Percentiles rank a stretch among this genome's conserved stretches.
These are phyloP conservation scores for Collichthys lucidus DNA, from an alignment of 2,113 vertebrate genomes.

Conservation along the genomic window DNA sequence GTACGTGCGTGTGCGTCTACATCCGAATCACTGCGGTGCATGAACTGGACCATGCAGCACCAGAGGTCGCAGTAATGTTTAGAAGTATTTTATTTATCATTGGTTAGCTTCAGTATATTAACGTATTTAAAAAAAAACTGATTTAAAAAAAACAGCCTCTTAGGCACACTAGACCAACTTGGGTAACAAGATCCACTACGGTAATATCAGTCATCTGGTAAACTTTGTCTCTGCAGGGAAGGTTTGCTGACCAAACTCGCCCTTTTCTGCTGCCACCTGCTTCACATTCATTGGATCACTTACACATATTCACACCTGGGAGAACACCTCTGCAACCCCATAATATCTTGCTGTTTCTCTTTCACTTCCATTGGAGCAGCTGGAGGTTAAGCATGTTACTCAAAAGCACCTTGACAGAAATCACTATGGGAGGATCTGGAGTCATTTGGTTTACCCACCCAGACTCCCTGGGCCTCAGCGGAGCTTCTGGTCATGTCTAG, in stretches of 20 bases:
- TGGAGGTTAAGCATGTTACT: constrained; percentile 62
- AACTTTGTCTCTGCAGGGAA: constrained; percentile 42
- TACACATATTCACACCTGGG: constrained; percentile 62
- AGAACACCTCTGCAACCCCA: constrained; percentile 54
- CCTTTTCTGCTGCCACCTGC: constrained; percentile 42
- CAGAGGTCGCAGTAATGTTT: too few relatives aligned
- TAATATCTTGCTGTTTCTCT: constrained; percentile 62
- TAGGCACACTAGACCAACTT: background rate
- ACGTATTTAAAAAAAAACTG: background rate
- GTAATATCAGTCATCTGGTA: constrained; percentile 44
- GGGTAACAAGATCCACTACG: background rate
- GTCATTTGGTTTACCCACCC: constrained; percentile 46
- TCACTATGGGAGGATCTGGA: constrained; percentile 44
- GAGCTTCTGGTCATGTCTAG: constrained; percentile 14
- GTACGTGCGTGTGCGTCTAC: too few relatives aligned
- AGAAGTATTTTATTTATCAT: too few relatives aligned
- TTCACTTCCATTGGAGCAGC: constrained; percentile 51
- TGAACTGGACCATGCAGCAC: too few relatives aligned
- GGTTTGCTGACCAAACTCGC: constrained; percentile 40
- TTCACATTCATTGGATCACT: constrained; percentile 66
- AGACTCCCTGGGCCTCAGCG: constrained; percentile 5
- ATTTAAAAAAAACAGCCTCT: constrained; percentile 12
- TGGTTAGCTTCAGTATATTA: too few relatives aligned
- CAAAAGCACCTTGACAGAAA: constrained; percentile 68
- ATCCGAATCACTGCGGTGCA: too few relatives aligned